A percentile compares a stretch with the other conserved stretches of the same genome.
phyloP scores from a whole-genome alignment of 1,140 invertebrate genomes.

The Bombus cullumanus region DNA sequence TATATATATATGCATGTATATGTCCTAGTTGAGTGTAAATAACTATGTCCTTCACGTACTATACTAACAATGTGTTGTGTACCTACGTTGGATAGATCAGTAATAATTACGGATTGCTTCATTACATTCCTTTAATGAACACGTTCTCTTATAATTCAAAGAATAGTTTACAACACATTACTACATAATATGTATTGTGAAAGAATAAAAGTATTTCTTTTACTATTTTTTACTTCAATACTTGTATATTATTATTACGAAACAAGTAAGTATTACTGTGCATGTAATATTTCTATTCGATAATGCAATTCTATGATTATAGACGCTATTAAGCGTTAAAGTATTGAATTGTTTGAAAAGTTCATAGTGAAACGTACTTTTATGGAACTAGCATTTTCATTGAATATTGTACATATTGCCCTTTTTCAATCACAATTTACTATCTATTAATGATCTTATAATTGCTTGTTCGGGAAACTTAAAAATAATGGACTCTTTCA shows the following conservation, averaged over 20 bases:
- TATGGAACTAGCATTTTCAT: no score
- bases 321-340: background rate
- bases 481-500: background rate
- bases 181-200: background rate
- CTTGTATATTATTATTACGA: background rate
- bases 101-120: background rate
- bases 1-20: no score
- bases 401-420: background rate
- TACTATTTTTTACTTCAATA: background rate
- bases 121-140: no score
- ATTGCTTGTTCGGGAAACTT: background rate
- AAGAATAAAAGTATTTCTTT: background rate
- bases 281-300: background rate
- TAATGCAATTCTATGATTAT: background rate
- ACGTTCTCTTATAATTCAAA: background rate
- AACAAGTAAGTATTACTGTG: conserved; percentile 4
- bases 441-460: background rate
- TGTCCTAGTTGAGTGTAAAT: background rate
- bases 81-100: background rate
- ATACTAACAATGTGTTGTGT: background rate
- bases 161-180: background rate
- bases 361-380: background rate
- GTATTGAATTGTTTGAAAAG: background rate
- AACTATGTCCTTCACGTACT: background rate
- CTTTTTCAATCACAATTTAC: background rate